Percentiles rank a stretch among this genome's conserved stretches.
Evolutionary conservation across 1,140 invertebrate genomes (phyloP).

Genomic region (Aricia agestis): DNA sequence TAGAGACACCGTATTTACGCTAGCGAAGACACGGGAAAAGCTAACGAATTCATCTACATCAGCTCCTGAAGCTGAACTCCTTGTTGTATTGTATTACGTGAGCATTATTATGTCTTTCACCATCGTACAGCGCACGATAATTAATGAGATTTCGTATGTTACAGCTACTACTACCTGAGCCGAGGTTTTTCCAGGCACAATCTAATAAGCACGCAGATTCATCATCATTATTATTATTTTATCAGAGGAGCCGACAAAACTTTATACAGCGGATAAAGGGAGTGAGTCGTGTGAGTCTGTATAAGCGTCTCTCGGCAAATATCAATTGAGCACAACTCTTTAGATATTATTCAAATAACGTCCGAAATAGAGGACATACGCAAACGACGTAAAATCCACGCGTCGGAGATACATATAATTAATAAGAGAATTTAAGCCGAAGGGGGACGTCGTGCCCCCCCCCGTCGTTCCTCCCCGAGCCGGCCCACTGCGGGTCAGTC

Average conservation of each 20-base stretch:
- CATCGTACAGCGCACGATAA: too few species aligned
- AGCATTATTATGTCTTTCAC: too few species aligned
- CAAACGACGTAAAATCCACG: constrained; percentile 40
- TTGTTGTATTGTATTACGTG: too few species aligned
- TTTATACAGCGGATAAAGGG: not conserved
- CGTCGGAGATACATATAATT: constrained; percentile 63
- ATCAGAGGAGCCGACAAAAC: not conserved
- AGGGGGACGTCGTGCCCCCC: constrained; percentile 33
- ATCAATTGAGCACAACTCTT: constrained; percentile 6
- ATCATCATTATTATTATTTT: too few species aligned
- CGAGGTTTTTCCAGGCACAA: too few species aligned
- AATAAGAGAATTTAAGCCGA: constrained; percentile 69
- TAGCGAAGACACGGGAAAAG: too few species aligned
- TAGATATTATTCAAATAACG: constrained; percentile 1
- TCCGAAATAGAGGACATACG: not conserved
- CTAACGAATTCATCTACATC: too few species aligned
- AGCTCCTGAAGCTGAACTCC: too few species aligned
- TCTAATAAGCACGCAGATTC: too few species aligned
- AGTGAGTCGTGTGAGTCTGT: not conserved
- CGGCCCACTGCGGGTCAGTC: constrained; percentile 58
- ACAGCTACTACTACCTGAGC: too few species aligned
- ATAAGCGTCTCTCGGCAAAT: not conserved
- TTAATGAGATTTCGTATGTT: too few species aligned
- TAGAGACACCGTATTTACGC: too few species aligned
- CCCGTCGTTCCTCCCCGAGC: constrained; percentile 44